Percentiles rank a stretch among this genome's conserved stretches.
These are phyloP conservation scores for Cephus rjabovi DNA, from an alignment of 2,888 invertebrate genomes.

Conservation along the genomic window DNA sequence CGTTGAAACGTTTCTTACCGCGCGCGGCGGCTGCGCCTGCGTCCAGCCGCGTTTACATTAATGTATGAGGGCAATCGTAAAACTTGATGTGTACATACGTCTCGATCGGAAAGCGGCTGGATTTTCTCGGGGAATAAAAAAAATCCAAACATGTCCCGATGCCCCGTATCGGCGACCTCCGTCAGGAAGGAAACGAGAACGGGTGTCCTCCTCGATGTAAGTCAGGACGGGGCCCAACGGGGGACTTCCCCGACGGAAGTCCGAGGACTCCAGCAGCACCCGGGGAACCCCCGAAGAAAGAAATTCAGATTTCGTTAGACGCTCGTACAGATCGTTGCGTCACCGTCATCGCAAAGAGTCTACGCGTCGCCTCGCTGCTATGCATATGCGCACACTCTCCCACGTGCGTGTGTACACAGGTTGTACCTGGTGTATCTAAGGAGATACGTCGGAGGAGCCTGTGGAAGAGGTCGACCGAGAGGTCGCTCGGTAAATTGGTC, in stretches of 20 bases:
- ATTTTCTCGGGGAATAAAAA: constrained; percentile 53
- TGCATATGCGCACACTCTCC: background rate
- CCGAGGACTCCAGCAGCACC: background rate
- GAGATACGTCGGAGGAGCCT: constrained; percentile 27
- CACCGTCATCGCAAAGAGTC: background rate
- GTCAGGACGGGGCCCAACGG: background rate
- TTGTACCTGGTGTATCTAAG: background rate
- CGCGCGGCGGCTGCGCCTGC: background rate
- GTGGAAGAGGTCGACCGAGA: constrained; percentile 56
- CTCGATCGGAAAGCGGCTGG: constrained; percentile 52
- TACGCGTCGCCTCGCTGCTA: background rate
- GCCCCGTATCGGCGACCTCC: background rate
- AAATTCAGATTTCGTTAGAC: background rate
- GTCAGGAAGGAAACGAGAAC: background rate
- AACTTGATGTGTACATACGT: constrained; percentile 64
- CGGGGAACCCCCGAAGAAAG: background rate
- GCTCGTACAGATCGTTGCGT: background rate
- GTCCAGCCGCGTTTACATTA: constrained; percentile 58
- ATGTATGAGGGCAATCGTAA: constrained; percentile 65
- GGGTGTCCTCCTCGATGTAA: background rate
- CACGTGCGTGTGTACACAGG: background rate
- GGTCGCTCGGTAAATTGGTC: constrained; percentile 61
- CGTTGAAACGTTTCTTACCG: background rate
- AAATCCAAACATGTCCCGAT: constrained; percentile 17
- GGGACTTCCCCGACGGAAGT: background rate